Evolutionary conservation across 2,113 vertebrate species (phyloP).

Genomic region (Amblyornis subalaris): DNA sequence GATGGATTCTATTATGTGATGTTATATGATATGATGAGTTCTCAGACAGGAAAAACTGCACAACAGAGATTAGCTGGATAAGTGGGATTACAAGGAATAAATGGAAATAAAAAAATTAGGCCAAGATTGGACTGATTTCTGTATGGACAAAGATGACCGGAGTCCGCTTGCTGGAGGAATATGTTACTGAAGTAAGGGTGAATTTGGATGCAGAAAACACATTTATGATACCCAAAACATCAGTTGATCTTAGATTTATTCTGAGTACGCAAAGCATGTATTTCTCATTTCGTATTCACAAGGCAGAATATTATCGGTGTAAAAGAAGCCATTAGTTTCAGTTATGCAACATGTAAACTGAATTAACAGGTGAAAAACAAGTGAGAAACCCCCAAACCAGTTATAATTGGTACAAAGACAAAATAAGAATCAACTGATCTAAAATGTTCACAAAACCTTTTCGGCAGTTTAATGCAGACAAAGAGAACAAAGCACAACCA

Average conservation of each 20-base stretch:
- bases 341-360: neutral
- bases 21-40: neutral
- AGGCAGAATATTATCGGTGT: neutral
- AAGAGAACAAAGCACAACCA: neutral
- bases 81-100: neutral
- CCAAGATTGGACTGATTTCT: neutral
- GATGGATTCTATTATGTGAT: neutral
- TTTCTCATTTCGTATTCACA: neutral
- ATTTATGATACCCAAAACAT: neutral
- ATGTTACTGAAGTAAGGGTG: neutral
- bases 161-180: neutral
- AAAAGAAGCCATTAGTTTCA: neutral
- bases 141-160: no score
- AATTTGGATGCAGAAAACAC: neutral
- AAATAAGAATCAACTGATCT: neutral
- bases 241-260: neutral
- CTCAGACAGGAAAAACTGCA: neutral
- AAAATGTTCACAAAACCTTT: neutral
- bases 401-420: neutral
- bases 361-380: neutral
- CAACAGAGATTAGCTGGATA: rapidly evolving
- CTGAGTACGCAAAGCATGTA: neutral
- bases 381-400: neutral
- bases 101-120: neutral
- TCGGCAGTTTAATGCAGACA: neutral